These are phyloP conservation scores for Pedetes capensis DNA, from an alignment of 2,113 vertebrate genomes.

Conservation along the genomic window DNA sequence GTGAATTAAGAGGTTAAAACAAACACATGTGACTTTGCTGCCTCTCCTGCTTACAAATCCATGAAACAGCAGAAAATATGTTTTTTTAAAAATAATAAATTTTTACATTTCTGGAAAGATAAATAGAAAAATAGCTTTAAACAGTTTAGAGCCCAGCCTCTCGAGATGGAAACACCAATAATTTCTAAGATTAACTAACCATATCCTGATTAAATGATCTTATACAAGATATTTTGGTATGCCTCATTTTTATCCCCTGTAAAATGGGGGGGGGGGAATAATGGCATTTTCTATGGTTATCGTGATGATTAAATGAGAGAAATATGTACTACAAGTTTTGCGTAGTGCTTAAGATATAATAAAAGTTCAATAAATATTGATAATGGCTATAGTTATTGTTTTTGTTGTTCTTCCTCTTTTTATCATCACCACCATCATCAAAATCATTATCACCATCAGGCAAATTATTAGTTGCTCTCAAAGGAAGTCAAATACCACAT, in stretches of 20 bases:
- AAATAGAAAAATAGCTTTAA: not conserved
- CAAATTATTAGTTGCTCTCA: not conserved
- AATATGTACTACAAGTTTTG: not conserved
- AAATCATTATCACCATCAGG: not conserved
- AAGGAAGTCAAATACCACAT: not conserved
- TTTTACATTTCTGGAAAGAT: not conserved
- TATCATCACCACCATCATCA: not conserved
- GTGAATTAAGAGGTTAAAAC: not conserved
- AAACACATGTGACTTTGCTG: not conserved
- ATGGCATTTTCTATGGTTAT: not conserved
- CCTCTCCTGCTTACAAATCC: not conserved
- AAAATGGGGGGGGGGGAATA: not conserved
- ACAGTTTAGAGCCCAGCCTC: not conserved
- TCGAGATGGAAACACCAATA: not conserved
- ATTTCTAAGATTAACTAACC: not conserved
- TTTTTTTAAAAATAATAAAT: not conserved
- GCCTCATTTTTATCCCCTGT: not conserved
- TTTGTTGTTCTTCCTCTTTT: not conserved
- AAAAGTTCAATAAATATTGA: not conserved
- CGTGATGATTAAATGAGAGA: not conserved
- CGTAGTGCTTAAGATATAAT: not conserved
- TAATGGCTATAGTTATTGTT: not conserved
- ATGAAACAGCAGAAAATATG: not conserved
- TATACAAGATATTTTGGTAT: not conserved
- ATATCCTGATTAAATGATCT: not conserved